Percentiles rank a stretch among this genome's conserved stretches.
These are phyloP conservation scores for Mus musculus DNA, from an alignment of 2,113 vertebrate genomes.

Conservation along the genomic window DNA sequence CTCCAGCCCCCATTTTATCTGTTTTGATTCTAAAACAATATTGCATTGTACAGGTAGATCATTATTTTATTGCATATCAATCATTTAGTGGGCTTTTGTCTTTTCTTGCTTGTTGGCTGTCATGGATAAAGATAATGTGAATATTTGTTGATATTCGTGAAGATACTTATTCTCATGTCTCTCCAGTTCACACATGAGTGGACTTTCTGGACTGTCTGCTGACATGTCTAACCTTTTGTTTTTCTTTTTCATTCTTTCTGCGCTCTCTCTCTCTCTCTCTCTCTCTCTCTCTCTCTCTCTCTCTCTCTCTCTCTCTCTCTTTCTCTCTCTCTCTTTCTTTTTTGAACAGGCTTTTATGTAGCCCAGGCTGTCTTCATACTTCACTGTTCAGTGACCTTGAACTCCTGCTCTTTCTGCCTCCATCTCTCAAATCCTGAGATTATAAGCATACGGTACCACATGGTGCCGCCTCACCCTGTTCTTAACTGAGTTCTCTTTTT, in stretches of 20 bases:
- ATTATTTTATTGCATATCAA: neutral
- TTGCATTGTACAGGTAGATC: neutral
- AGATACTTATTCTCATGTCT: neutral
- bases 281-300: no score
- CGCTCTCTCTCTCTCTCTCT: neutral
- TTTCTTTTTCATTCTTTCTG: neutral
- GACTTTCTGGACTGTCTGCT: neutral
- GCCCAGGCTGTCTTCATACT: neutral
- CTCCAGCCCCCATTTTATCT: neutral
- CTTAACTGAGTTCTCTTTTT: slow-evolving; percentile 28
- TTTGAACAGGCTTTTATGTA: neutral
- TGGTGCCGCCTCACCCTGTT: neutral
- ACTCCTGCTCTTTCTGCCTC: neutral
- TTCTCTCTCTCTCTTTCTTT: no score
- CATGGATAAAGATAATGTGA: neutral
- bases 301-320: no score
- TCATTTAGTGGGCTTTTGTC: neutral
- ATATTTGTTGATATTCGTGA: neutral
- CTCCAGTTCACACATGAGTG: neutral
- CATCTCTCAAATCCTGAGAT: neutral
- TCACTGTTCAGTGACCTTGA: neutral
- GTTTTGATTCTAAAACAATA: neutral
- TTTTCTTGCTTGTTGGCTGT: neutral
- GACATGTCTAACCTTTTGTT: neutral
- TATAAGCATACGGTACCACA: neutral